phyloP scores from a whole-genome alignment of 2,888 invertebrate genomes.

The Polia nebulosa region DNA sequence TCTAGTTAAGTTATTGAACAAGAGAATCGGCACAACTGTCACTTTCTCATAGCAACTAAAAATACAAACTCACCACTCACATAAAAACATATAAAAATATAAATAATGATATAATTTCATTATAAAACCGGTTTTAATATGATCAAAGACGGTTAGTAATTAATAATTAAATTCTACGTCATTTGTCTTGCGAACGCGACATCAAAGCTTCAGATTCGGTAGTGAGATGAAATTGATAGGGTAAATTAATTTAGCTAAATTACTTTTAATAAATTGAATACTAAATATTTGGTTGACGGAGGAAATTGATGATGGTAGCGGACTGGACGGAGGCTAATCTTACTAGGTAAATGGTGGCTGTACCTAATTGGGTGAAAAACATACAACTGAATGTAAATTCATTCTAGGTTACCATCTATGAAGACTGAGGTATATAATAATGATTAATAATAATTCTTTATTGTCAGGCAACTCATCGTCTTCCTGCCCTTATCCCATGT shows the following conservation, averaged over 20 bases:
- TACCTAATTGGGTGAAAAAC: no score
- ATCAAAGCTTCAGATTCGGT: constrained; percentile 25
- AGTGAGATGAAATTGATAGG: constrained; percentile 28
- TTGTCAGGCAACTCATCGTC: no score
- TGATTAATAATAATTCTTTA: no score
- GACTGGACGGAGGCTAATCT: background rate
- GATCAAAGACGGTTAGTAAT: constrained; percentile 24
- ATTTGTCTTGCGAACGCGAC: constrained; percentile 19
- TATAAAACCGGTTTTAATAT: constrained; percentile 10
- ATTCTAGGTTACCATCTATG: no score
- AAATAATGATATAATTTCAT: constrained; percentile 18
- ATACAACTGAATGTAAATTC: no score
- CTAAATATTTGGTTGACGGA: constrained; percentile 8
- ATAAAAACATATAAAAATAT: no score
- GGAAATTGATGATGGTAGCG: background rate
- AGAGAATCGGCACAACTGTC: no score
- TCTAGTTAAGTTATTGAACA: no score
- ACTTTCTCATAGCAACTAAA: no score
- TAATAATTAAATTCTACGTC: constrained; percentile 30
- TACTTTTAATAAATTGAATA: constrained; percentile 23
- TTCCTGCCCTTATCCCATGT: no score
- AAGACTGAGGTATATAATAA: no score
- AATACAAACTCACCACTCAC: no score
- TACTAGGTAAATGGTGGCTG: background rate
- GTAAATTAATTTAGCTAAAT: constrained; percentile 23